Conservation (phyloP, 2,888 invertebrate species). For the Bibio marci region DNA sequence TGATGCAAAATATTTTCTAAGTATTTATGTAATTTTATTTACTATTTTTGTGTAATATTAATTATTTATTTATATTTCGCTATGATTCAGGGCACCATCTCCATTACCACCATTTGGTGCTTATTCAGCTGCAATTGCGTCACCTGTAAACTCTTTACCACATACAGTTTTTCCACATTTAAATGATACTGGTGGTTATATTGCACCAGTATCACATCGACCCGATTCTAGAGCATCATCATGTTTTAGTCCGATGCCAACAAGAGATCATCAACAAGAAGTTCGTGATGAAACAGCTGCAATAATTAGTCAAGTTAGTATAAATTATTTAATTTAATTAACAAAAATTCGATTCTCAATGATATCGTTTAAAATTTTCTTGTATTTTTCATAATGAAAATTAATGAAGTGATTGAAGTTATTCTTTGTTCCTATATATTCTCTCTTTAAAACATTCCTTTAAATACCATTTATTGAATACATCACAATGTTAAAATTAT, state of each 20-base stretch:
- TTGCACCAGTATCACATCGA: constrained; percentile 15
- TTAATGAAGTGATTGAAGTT: too few relatives aligned
- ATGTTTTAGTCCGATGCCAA: constrained; percentile 26
- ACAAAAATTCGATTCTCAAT: not conserved
- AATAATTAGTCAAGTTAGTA: constrained; percentile 27
- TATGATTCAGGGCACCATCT: constrained; percentile 28
- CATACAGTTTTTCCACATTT: constrained; percentile 35
- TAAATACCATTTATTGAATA: too few relatives aligned
- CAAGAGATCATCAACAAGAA: constrained; percentile 29
- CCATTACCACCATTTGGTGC: constrained; percentile 35
- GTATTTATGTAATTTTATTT: not conserved
- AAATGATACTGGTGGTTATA: constrained; percentile 28
- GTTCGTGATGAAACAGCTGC: constrained; percentile 26
- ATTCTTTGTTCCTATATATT: too few relatives aligned
- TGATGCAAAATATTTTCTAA: not conserved
- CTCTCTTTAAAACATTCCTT: too few relatives aligned
- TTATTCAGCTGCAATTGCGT: constrained; percentile 23
- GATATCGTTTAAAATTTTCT: not conserved
- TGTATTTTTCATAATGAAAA: not conserved
- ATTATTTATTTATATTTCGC: too few relatives aligned
- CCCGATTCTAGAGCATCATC: constrained; percentile 15
- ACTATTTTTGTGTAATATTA: too few relatives aligned
- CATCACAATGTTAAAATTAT: too few relatives aligned
- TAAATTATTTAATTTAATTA: not conserved
- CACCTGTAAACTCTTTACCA: constrained; percentile 29